phyloP scores from a whole-genome alignment of 2,113 vertebrate species.

The Cheilinus undulatus region DNA sequence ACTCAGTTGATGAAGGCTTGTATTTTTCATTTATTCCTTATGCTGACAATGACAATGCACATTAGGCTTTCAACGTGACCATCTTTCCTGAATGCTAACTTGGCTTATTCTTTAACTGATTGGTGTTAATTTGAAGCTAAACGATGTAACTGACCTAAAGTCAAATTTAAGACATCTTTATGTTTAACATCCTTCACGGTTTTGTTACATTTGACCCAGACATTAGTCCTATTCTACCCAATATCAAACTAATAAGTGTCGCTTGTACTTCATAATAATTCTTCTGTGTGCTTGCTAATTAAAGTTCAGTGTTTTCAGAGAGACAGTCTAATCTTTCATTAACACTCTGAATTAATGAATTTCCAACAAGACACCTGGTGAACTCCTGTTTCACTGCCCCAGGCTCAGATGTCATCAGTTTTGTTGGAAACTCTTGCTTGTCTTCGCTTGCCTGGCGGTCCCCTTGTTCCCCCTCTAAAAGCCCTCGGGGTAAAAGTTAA shows the following conservation, averaged over 20 bases:
- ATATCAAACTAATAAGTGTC: slow-evolving; percentile 18
- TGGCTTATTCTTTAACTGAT: no score
- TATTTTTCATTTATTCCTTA: background rate
- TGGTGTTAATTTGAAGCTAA: no score
- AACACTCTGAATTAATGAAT: slow-evolving; percentile 62
- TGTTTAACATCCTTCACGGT: background rate
- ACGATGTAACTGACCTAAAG: background rate
- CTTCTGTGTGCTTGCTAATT: slow-evolving; percentile 38
- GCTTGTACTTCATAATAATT: slow-evolving; percentile 19
- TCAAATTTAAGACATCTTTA: no score
- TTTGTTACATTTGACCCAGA: background rate
- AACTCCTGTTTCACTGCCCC: slow-evolving; percentile 32
- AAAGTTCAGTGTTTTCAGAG: slow-evolving; percentile 52
- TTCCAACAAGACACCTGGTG: slow-evolving; percentile 71
- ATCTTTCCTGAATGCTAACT: no score
- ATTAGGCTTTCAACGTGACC: no score
- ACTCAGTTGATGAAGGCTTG: no score
- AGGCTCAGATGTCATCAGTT: slow-evolving; percentile 63
- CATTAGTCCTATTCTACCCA: background rate
- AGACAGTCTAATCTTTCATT: slow-evolving; percentile 21
- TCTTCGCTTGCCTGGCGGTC: slow-evolving; percentile 70
- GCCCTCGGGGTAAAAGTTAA: slow-evolving; percentile 62
- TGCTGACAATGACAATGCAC: background rate
- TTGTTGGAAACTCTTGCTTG: slow-evolving; percentile 77
- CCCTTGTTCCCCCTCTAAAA: slow-evolving; percentile 28